Base-by-base conservation (phyloP, 2,113 vertebrate genomes). In the Hypocryptadius cinnamomeus region DNA sequence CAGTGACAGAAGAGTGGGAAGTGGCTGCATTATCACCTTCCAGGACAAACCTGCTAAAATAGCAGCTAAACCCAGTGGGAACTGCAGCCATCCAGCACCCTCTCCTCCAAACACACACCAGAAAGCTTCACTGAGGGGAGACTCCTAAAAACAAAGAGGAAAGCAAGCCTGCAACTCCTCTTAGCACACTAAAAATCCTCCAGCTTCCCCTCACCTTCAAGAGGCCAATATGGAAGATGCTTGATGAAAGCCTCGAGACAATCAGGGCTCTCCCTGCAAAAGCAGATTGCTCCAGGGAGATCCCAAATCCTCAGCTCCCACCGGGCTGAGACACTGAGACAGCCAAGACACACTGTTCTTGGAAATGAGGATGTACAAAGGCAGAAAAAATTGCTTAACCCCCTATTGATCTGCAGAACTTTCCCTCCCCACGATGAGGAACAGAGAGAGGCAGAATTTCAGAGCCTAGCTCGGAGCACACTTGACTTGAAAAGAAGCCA, bases 261-360 rank as follows among this genome's bases (percentile, higher is more conserved):
- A 48, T 10, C 54, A 50, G 74, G 42, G 48, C 61, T 71, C 61
- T 14, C 65, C 48, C 48, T 56, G 57, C 48, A 72, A 44, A 25
- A 76, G 48, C 48, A 57, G 68, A 53, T 8, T 28, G 63, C 79
- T 42, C 79, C 40, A 88, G 79, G 72, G 68, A 91, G 79, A 89
- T 40, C 61, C 70, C 50, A 33, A 54, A 72, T 61, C 60, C 40
- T 40, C 44, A 79, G 13, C 6, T 7, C 37, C 45, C 68, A 16
- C 2, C 0, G 0, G 39, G 48, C 66, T 77, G 45, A 69, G 53
- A 61, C 28, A 16, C 0, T 27, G 8, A 74, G 50, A 39, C 28
- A 79, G 54, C 28, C 48, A 53, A 64, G 57, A n/a, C 50, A 69
- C 70, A 1, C 27, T 15, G 21, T 4, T 33, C 51, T 70, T 70